Evolutionary conservation across 1,140 invertebrate genomes (phyloP), one percentile per base, ranked within the genome.

Genomic region (Rhynchophorus ferrugineus): DNA sequence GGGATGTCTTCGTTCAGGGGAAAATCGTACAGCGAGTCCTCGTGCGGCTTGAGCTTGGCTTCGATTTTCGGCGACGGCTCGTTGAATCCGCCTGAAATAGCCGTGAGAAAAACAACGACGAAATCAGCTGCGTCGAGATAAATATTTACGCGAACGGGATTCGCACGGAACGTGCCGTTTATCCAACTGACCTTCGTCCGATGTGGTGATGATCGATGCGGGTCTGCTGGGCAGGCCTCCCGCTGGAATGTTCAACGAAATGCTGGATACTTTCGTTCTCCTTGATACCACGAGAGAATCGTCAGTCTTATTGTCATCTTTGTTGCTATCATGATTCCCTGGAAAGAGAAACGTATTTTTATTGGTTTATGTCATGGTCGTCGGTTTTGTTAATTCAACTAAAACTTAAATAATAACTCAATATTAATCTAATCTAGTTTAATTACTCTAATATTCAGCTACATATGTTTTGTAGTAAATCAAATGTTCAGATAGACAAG

Each of bases 21-120:
- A 44, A 62, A 62, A 48, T 64, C 60, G 37, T 64, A 65, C 7
- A 66, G 17, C 1, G 63, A 61, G 36, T 64, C 58, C 56, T 66
- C 65, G 61, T 62, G 70, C 19, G 68, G 77, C 59, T 76, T 72
- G 21, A 80, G 65, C 44, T 77, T 75, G 44, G 79, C 79, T 66
- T 79, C 79, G 49, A 81, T 73, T 64, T 81, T 79, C 0, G 79
- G 78, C 44, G 73, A 76, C 8, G 78, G 77, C 64, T 81, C 80
- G 63, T 80, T 80, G 67, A 80, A 79, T 5, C 78, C 78, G 14
- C 79, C 53, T 55, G 19, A 24, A 55, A 44, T n/a, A n/a, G n/a
- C n/a, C n/a, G n/a, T n/a, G n/a, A n/a, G n/a, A n/a, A n/a, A n/a
- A n/a, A n/a, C n/a, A n/a, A n/a, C n/a, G n/a, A n/a, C n/a, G n/a